These are phyloP conservation scores for Scaeva pyrastri DNA, from an alignment of 2,888 invertebrate species.

Conservation along the genomic window DNA sequence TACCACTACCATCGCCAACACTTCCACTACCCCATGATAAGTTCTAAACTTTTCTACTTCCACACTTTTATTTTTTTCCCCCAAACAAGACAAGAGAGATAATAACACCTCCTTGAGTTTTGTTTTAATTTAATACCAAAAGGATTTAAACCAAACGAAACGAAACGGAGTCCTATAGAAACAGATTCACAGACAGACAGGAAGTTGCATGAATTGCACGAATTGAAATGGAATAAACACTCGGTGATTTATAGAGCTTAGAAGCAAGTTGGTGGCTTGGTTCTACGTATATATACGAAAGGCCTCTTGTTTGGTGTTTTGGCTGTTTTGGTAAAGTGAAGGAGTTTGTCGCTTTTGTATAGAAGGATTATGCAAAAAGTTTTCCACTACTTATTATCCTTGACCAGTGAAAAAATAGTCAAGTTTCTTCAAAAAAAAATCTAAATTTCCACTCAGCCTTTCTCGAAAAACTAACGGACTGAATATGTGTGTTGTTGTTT, in stretches of 20 bases:
- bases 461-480: background rate
- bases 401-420: slow-evolving; percentile 65
- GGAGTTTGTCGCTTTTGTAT: slow-evolving; percentile 45
- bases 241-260: slow-evolving; percentile 71
- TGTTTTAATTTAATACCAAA: slow-evolving; percentile 67
- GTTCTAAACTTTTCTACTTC: slow-evolving; percentile 62
- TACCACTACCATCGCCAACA: background rate
- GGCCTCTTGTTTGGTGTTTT: slow-evolving; percentile 51
- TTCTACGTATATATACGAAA: slow-evolving; percentile 9
- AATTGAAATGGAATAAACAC: slow-evolving; percentile 75
- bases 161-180: background rate
- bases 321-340: slow-evolving; percentile 1
- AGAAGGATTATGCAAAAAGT: slow-evolving; percentile 70
- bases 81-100: slow-evolving; percentile 31
- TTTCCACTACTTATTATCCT: slow-evolving; percentile 69
- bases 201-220: slow-evolving; percentile 74
- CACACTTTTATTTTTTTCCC: background rate
- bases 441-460: background rate
- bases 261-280: slow-evolving; percentile 25
- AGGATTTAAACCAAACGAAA: slow-evolving; percentile 46
- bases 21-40: slow-evolving; percentile 21
- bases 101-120: slow-evolving; percentile 73
- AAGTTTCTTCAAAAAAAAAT: slow-evolving; percentile 29
- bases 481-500: background rate
- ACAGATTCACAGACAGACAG: slow-evolving; percentile 65